Percentiles rank a stretch among this genome's conserved stretches.
Conservation (phyloP, 2,113 vertebrate species). For the Microcebus ravelobensis region DNA sequence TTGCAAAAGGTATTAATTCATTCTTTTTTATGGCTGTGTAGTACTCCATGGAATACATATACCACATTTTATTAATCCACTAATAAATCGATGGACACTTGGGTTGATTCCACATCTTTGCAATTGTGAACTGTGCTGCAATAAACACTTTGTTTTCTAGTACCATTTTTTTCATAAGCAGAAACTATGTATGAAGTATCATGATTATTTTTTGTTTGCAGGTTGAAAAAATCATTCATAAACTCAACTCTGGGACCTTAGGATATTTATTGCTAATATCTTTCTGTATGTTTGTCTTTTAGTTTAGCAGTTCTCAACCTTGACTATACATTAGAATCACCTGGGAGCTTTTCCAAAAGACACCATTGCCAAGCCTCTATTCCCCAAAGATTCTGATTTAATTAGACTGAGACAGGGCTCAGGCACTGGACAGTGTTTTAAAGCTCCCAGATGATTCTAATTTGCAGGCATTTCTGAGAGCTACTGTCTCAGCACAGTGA, state of each 20-base stretch:
- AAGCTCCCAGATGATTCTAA: background rate
- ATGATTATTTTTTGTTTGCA: background rate
- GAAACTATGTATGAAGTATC: background rate
- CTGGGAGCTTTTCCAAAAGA: background rate
- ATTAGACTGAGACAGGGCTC: background rate
- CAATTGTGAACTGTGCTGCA: too few species aligned
- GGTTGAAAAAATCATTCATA: background rate
- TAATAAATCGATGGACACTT: too few species aligned
- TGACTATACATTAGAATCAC: background rate
- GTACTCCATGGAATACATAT: too few species aligned
- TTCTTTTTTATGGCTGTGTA: too few species aligned
- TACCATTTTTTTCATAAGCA: background rate
- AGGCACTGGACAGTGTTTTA: background rate
- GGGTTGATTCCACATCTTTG: too few species aligned
- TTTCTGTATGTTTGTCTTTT: background rate
- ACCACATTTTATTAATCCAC: too few species aligned
- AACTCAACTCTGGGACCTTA: background rate
- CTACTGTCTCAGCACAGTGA: background rate
- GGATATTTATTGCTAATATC: background rate
- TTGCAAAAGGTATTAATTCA: too few species aligned
- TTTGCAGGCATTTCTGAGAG: background rate
- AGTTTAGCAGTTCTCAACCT: background rate
- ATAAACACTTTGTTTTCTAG: background rate
- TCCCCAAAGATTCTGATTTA: background rate
- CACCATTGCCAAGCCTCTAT: background rate